Evolutionary conservation across 2,888 invertebrate genomes (phyloP), one percentile per base, ranked within the genome.

Genomic region (Heliconius charithonia): DNA sequence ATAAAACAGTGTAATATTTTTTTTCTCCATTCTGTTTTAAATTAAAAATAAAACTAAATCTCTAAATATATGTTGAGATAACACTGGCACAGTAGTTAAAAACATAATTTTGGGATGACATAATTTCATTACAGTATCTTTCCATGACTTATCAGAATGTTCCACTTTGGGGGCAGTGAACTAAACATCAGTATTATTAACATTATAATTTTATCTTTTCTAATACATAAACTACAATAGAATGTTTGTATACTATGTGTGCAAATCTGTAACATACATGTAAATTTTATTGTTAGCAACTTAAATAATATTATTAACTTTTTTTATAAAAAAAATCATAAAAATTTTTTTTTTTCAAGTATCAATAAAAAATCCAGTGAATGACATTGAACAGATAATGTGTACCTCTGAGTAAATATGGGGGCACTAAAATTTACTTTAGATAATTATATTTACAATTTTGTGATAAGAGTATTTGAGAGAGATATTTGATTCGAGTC

Each of bases 391-490:
- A 65, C 32, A 72, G 71, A 77, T 71, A 77, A 65, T 37, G 32
- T 27, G 16, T 56, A 65, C 29, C 6, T 22, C 32, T 56, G 56
- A 51, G 45, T 63, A 63, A 71, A 63, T 71, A 76, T n/a, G 67
- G 27, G n/a, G 25, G 29, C n/a, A 70, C 66, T 67, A 27, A 29
- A 77, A 72, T 19, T 72, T 65, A 66, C 75, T 82, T 78, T 72
- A 84, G 87, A 90, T 90, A 89, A 88, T 82, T 75, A 76, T 83
- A 81, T 84, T 84, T 88, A 83, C 86, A 81, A 85, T 84, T 75
- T 85, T 77, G 32, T 76, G 78, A 79, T 81, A 80, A 79, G 45
- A 51, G 56, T 62, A 62, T n/a, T n/a, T n/a, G n/a, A n/a, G n/a
- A n/a, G n/a, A n/a, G n/a, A n/a, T 75, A 75, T 77, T 69, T 63